Evolutionary conservation across 2,888 invertebrate species (phyloP), one percentile per base, ranked within the genome.

Genomic region (Hylaea fasciaria): DNA sequence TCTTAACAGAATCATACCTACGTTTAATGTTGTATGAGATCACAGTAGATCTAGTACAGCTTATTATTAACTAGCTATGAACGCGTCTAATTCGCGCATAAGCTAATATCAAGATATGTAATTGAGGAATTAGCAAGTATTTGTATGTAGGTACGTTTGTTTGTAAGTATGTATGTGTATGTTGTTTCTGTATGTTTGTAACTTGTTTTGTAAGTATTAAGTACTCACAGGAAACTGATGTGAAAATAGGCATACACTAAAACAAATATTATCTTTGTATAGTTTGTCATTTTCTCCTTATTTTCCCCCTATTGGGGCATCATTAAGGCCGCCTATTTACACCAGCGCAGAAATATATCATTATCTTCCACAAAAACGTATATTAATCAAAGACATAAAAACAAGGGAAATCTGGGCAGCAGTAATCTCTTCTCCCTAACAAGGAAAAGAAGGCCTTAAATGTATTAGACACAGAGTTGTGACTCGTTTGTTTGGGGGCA

Each of bases 321-420:
- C 60, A 57, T 28, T 59, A 61, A 50, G 65, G 45, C 45, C 57
- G 61, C 43, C 64, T 61, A 67, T 67, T 69, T 71, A n/a, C 17
- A 29, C 45, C 39, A 52, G 16, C 22, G 44, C 32, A 63, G 46
- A 57, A 52, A 61, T 63, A 59, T 58, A 65, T 64, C 64, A 65
- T 67, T 57, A 53, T 17, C 17, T 60, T 46, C 53, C 53, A 50
- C 45, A 70, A 65, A 72, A 70, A 71, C 55, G 66, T 61, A 66
- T 71, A 73, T 73, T 70, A 72, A 65, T 64, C 63, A 66, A 65
- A 67, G 45, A 60, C 62, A 68, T 68, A 72, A 73, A 74, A 76
- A 76, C 70, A 66, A 63, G 63, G 63, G 64, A 67, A 82, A 82
- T 82, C 81, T 71, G 71, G 73, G 74, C 66, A 74, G 75, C 72